Evolutionary conservation across 1,140 invertebrate species (phyloP).

Genomic region (Orius insidiosus): DNA sequence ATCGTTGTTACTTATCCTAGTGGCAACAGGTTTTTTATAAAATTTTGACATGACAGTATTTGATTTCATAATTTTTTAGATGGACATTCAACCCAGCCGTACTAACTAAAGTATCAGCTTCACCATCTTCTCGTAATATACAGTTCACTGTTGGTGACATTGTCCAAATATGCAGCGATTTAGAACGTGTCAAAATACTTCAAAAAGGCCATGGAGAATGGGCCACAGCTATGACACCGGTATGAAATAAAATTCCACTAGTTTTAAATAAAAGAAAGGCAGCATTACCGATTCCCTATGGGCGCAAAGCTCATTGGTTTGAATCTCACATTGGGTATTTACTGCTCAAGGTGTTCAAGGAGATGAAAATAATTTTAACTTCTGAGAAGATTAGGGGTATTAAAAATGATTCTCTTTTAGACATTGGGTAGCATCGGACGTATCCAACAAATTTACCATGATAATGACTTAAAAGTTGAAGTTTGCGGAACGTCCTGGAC

Average conservation of each 20-base stretch:
- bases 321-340: no score
- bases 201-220: constrained; percentile 90
- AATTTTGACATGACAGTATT: no score
- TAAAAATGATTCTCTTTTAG: no score
- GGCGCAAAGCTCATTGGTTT: no score
- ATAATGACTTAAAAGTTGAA: constrained; percentile 93
- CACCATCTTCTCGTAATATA: constrained; percentile 26
- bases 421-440: constrained; percentile 90
- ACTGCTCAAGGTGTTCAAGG: no score
- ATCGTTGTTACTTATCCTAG: constrained; percentile 93
- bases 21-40: constrained; percentile 76
- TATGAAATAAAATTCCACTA: constrained; percentile 33
- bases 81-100: constrained; percentile 97
- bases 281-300: no score
- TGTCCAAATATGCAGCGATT: constrained; percentile 84
- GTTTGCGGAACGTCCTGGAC: constrained; percentile 97
- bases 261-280: no score
- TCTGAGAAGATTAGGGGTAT: no score
- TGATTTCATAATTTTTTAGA: no score
- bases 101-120: constrained; percentile 65
- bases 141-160: constrained; percentile 81
- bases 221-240: constrained; percentile 88
- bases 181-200: constrained; percentile 81
- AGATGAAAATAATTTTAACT: no score
- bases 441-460: constrained; percentile 93